These are phyloP conservation scores for Arctocebus calabarensis DNA, from an alignment of 2,797 vertebrate species.

Conservation along the genomic window DNA sequence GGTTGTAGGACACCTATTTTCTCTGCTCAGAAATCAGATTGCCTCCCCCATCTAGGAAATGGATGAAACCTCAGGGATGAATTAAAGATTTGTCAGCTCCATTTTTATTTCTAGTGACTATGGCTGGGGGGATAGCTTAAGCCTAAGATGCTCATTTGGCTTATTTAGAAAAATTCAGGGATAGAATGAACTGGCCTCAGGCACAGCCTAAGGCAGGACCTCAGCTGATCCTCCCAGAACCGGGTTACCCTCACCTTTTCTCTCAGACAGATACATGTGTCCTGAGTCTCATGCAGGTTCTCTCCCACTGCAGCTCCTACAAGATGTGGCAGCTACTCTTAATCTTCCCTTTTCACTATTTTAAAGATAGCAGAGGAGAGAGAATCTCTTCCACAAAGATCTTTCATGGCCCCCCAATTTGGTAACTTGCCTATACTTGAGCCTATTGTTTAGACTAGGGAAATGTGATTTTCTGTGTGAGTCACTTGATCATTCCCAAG, in stretches of 20 bases:
- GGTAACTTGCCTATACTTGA: background rate
- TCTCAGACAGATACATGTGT: background rate
- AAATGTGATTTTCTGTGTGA: conserved; percentile 35
- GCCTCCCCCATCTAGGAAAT: conserved; percentile 1
- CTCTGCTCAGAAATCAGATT: background rate
- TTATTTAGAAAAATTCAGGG: conserved; percentile 6
- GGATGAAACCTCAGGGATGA: background rate
- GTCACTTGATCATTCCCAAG: background rate
- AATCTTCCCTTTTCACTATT: background rate
- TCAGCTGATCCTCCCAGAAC: background rate
- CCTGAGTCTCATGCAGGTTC: background rate
- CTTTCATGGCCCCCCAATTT: background rate
- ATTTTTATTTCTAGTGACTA: background rate
- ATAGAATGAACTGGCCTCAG: background rate
- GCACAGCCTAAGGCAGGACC: background rate
- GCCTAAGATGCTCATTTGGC: background rate
- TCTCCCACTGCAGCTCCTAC: background rate
- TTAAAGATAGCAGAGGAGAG: background rate
- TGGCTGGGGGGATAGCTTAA: background rate
- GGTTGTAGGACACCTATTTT: background rate
- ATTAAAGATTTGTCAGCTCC: conserved; percentile 11
- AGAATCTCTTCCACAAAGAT: background rate
- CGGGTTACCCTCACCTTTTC: background rate
- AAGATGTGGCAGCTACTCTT: background rate
- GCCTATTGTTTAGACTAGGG: background rate